Conservation (phyloP, 2,113 vertebrate genomes). For the Halcyon senegalensis region DNA sequence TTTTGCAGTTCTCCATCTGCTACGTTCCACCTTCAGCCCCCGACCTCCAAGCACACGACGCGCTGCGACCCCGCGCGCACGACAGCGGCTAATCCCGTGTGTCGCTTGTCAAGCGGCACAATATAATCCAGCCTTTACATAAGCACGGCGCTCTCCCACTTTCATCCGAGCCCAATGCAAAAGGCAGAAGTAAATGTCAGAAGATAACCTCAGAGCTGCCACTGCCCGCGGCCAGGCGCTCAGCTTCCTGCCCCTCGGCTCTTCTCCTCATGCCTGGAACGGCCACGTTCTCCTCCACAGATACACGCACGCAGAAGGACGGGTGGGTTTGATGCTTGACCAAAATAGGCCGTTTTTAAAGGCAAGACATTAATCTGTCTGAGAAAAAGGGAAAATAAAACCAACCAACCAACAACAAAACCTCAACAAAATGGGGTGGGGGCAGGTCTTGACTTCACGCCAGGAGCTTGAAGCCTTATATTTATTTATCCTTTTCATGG, state of each 20-base stretch:
- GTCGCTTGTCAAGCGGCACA: accelerated
- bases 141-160: background rate
- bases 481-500: slow-evolving; percentile 74
- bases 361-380: slow-evolving; percentile 58
- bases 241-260: background rate
- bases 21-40: background rate
- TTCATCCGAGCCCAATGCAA: background rate
- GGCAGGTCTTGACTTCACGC: slow-evolving; percentile 44
- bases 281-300: background rate
- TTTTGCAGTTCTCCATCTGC: background rate
- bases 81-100: accelerated
- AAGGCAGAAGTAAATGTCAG: background rate
- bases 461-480: background rate
- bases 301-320: background rate
- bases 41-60: accelerated
- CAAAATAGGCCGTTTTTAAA: background rate
- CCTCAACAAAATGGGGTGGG: background rate
- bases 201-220: background rate
- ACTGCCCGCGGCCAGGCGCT: background rate
- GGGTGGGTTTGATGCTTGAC: background rate
- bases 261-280: background rate
- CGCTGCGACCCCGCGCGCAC: accelerated
- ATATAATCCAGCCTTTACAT: accelerated
- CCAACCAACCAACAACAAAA: too few species aligned
- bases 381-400: background rate